A percentile compares a stretch with the other conserved stretches of the same genome.
Conservation (phyloP, 1,140 invertebrate genomes). For the Aleiodes sp. region DNA sequence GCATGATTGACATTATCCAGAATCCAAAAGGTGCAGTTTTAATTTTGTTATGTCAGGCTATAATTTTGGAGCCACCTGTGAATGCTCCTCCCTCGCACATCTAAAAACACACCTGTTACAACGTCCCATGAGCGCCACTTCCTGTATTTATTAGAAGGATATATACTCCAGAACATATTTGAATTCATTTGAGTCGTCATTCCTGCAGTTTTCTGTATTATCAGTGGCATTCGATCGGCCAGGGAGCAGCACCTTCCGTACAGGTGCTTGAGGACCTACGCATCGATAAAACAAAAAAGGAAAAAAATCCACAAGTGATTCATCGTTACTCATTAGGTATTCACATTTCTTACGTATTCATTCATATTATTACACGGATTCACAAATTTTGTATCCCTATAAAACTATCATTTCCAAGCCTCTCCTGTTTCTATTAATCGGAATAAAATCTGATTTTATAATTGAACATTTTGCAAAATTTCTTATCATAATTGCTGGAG, state of each 20-base stretch:
- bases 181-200: background rate
- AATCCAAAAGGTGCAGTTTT: background rate
- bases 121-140: background rate
- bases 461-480: too few species aligned
- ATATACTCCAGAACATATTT: background rate
- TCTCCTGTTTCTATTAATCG: too few species aligned
- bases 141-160: background rate
- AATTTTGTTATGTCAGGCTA: background rate
- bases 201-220: background rate
- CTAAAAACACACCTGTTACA: conserved; percentile 28
- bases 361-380: too few species aligned
- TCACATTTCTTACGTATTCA: too few species aligned
- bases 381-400: too few species aligned
- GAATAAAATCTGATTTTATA: too few species aligned
- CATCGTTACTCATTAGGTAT: background rate
- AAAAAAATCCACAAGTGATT: background rate
- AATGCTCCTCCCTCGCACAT: background rate
- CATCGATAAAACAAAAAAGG: background rate
- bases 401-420: too few species aligned
- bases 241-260: conserved; percentile 12
- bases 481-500: too few species aligned
- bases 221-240: background rate
- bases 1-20: background rate
- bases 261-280: background rate
- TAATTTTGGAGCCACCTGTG: conserved; percentile 17